Base-by-base conservation (phyloP, 1,140 invertebrate species). In the Matsumurasca onukii region DNA sequence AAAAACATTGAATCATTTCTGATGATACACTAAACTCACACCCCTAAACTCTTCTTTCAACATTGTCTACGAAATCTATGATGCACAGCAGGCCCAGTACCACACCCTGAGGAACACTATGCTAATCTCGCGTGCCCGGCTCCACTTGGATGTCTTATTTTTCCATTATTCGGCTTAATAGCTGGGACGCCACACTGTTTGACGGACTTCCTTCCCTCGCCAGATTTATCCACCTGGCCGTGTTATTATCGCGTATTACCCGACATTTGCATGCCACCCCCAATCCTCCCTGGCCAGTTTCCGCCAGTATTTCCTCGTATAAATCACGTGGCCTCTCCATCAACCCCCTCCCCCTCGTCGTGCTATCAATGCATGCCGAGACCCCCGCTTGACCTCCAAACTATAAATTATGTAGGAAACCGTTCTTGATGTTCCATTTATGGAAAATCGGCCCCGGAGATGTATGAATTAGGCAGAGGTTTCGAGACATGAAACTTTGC, bases 141-240 rank as follows among this genome's bases (percentile, higher is more conserved):
- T 2, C 22, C 55, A 5, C 9, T 59, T 59, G 30, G 55, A 59
- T 59, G 55, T 59, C 55, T 59, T 59, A 59, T 59, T 59, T 59
- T 59, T 59, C 55, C 55, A 59, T 59, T 59, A 59, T 59, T 59
- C 55, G 55, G 55, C 24, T 59, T 59, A 59, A 59, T 59, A 59
- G 55, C 22, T 59, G 55, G 25, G 55, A 12, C 55, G 30, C 30
- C 55, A 3, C 55, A 17, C 34, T 39, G 34, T 39, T 39, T 59
- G 55, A 59, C 30, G 55, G 55, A 59, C 30, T 59, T 59, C 55
- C 55, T 59, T 59, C 55, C 55, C 55, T 25, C 24, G 24, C 55
- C 24, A 59, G 55, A 59, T 59, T 59, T 59, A 59, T 59, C 55
- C 55, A 29, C 55, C 22, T 29, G 22, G 22, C 55, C 55, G 25